Evolutionary conservation across 2,113 vertebrate species (phyloP).

Genomic region (Pardalotus punctatus): DNA sequence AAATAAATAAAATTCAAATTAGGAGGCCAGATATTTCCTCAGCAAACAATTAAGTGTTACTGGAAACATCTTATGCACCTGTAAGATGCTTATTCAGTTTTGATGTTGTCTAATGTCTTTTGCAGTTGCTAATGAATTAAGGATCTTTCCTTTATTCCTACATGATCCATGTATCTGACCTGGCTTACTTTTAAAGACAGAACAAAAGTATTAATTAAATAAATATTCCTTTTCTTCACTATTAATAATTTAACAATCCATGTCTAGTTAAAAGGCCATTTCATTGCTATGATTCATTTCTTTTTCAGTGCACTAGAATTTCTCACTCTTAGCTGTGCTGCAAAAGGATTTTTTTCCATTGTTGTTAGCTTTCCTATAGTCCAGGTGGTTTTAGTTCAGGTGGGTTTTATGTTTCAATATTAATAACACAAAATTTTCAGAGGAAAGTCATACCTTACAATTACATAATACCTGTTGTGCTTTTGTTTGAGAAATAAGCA

Average conservation of each 20-base stretch:
- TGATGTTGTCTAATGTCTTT: slow-evolving; percentile 8
- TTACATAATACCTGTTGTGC: not conserved
- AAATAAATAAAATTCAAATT: slow-evolving; percentile 48
- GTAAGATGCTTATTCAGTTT: not conserved
- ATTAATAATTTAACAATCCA: slow-evolving; percentile 59
- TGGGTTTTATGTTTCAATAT: not conserved
- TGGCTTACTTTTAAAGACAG: slow-evolving; percentile 33
- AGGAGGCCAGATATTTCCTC: slow-evolving; percentile 20
- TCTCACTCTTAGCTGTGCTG: not conserved
- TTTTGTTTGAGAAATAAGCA: not conserved
- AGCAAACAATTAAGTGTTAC: slow-evolving; percentile 36
- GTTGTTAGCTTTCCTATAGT: not conserved
- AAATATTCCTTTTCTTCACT: slow-evolving; percentile 41
- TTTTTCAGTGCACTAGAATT: slow-evolving; percentile 42
- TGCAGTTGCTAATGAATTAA: slow-evolving; percentile 12
- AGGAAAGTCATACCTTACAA: not conserved
- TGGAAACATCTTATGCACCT: not conserved
- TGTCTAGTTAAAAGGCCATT: slow-evolving; percentile 60
- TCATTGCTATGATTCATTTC: slow-evolving; percentile 55
- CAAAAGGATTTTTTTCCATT: not conserved
- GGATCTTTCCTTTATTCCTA: slow-evolving; percentile 1
- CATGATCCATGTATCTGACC: slow-evolving; percentile 27
- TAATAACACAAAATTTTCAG: not conserved
- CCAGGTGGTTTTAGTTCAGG: not conserved
- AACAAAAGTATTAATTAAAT: slow-evolving; percentile 51